A percentile compares a stretch with the other conserved stretches of the same genome.
phyloP scores from a whole-genome alignment of 2,797 vertebrate species.

The Anguilla anguilla region DNA sequence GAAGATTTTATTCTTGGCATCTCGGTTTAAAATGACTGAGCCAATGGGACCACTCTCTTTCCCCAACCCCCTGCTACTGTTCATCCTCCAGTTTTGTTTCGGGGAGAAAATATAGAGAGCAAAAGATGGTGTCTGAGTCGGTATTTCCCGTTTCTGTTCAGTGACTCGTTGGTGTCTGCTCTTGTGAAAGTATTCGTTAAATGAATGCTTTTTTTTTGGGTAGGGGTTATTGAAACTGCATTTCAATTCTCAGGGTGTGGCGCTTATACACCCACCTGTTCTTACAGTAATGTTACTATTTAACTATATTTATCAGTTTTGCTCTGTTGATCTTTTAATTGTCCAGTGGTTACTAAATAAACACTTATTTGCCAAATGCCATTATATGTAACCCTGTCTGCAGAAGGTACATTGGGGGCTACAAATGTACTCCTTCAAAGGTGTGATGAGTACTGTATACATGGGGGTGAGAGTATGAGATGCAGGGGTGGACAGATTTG shows the following conservation, averaged over 20 bases:
- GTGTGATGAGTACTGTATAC: background rate
- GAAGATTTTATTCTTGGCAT: background rate
- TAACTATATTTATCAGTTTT: too few relatives aligned
- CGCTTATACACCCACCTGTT: background rate
- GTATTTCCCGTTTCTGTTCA: background rate
- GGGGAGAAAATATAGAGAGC: background rate
- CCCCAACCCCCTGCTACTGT: background rate
- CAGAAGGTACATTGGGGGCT: background rate
- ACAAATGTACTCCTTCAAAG: background rate
- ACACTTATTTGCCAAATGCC: background rate
- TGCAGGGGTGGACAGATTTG: conserved; percentile 25
- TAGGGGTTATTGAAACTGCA: background rate
- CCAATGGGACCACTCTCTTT: background rate
- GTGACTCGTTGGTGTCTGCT: background rate
- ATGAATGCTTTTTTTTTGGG: background rate
- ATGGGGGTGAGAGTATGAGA: background rate
- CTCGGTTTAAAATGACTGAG: background rate
- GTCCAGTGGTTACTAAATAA: background rate
- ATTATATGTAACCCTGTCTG: background rate
- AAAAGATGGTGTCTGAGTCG: background rate
- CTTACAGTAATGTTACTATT: background rate
- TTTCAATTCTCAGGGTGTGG: background rate
- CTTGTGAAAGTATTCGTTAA: background rate
- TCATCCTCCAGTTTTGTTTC: background rate
- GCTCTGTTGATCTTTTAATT: background rate